Conservation (phyloP, 2,797 vertebrate species). For the Pangasius mekongensis region DNA sequence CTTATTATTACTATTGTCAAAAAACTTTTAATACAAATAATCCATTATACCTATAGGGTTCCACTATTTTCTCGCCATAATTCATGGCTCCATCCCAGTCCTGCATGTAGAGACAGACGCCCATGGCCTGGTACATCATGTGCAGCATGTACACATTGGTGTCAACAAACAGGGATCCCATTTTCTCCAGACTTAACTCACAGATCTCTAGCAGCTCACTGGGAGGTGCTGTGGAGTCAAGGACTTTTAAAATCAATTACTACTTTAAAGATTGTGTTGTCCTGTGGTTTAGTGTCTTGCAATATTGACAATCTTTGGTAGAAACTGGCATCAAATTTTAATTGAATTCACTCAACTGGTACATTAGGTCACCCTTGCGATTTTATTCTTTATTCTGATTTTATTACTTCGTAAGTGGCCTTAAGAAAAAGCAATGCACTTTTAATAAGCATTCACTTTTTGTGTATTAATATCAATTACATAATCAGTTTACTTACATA, state of each 20-base stretch:
- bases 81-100: constrained; percentile 95
- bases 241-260: constrained; percentile 60
- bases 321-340: not conserved
- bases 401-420: not conserved
- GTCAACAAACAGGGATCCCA: constrained; percentile 89
- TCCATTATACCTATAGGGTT: constrained; percentile 87
- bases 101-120: constrained; percentile 95
- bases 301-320: not conserved
- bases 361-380: not conserved
- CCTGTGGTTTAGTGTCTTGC: not conserved
- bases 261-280: not conserved
- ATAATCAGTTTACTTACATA: not conserved
- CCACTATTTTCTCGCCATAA: constrained; percentile 92
- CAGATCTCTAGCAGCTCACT: constrained; percentile 95
- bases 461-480: not conserved
- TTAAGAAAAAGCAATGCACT: not conserved
- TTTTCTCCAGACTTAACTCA: constrained; percentile 94
- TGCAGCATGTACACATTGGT: constrained; percentile 97
- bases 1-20: not conserved
- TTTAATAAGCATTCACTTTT: not conserved
- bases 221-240: constrained; percentile 86
- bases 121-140: constrained; percentile 99
- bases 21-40: not conserved
- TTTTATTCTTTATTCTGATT: not conserved
- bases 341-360: not conserved